Evolutionary conservation across 1,140 invertebrate genomes (phyloP).

Genomic region (Monomorium pharaonis): DNA sequence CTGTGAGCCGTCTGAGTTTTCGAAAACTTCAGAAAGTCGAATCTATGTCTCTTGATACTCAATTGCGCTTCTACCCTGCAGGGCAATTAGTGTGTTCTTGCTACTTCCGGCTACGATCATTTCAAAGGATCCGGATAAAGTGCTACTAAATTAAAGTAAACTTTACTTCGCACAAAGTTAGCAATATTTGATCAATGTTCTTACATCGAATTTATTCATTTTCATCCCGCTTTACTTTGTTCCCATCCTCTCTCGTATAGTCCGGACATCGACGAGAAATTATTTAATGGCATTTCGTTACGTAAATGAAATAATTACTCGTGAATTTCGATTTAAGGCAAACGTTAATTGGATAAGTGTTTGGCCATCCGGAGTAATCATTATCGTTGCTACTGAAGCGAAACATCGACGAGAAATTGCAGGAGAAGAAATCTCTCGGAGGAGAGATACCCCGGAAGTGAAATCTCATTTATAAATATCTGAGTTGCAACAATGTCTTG

Average conservation of each 20-base stretch:
- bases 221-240: neutral
- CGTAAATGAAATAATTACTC: constrained; percentile 1
- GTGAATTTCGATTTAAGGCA: neutral
- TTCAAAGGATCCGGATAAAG: constrained; percentile 6
- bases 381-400: constrained; percentile 23
- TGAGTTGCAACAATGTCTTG: constrained; percentile 45
- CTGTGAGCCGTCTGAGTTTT: constrained; percentile 22
- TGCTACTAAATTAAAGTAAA: constrained; percentile 28
- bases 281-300: neutral
- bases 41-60: constrained; percentile 43
- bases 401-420: constrained; percentile 38
- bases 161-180: constrained; percentile 28
- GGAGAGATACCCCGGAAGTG: constrained; percentile 11
- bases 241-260: neutral
- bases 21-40: constrained; percentile 36
- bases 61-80: constrained; percentile 36
- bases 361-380: neutral
- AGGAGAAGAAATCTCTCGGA: constrained; percentile 30
- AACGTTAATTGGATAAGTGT: constrained; percentile 19
- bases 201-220: neutral
- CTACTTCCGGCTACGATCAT: constrained; percentile 26
- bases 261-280: neutral
- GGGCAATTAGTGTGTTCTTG: constrained; percentile 42
- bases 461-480: constrained; percentile 43
- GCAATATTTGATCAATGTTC: constrained; percentile 20